Evolutionary conservation across 2,113 vertebrate species (phyloP).

Genomic region (Globicephala melas): DNA sequence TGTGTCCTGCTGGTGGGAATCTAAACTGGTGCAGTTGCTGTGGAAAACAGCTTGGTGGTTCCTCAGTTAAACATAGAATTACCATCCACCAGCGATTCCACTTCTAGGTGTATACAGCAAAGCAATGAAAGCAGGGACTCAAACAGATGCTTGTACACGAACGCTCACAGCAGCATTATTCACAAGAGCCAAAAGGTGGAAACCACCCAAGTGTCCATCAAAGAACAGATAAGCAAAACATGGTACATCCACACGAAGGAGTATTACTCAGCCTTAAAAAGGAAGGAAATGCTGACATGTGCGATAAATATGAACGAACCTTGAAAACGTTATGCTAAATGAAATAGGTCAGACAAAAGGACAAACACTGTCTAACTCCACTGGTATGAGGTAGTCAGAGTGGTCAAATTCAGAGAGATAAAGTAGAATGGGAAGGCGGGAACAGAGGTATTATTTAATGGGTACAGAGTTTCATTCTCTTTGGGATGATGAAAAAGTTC

Average conservation of each 20-base stretch:
- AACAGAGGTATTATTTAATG: neutral
- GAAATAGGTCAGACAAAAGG: neutral
- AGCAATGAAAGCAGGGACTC: neutral
- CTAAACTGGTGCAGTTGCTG: neutral
- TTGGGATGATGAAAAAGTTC: neutral
- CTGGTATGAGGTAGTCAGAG: neutral
- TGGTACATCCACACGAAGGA: neutral
- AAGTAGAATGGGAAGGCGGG: neutral
- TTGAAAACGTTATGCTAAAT: neutral
- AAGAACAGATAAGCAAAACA: neutral
- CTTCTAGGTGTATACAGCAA: neutral
- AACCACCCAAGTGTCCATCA: neutral
- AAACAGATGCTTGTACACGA: neutral
- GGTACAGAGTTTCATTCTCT: neutral
- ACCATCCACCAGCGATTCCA: neutral
- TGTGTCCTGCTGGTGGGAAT: neutral
- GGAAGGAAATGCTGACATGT: neutral
- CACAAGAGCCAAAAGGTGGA: neutral
- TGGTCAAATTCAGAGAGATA: neutral
- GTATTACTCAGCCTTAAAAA: neutral
- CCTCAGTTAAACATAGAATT: neutral
- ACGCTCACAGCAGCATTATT: neutral
- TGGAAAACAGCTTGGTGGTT: neutral
- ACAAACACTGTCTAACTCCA: neutral
- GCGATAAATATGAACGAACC: neutral